Evolutionary conservation across 2,888 invertebrate genomes (phyloP).

Genomic region (Epinotia nisella): DNA sequence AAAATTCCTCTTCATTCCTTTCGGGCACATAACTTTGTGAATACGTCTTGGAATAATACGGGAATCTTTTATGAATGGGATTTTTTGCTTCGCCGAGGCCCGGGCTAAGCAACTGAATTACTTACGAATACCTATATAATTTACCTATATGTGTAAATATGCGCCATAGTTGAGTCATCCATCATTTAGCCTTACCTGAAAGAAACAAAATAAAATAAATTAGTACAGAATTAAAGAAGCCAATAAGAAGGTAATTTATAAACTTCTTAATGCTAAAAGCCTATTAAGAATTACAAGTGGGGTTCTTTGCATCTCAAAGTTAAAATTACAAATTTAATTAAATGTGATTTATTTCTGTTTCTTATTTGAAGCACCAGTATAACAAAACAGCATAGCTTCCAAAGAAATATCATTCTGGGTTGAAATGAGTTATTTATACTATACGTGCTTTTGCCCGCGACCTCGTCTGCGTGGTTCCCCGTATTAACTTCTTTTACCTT

Average conservation of each 20-base stretch:
- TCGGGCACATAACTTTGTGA: conserved; percentile 67
- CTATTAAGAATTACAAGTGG: conserved; percentile 38
- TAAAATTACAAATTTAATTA: conserved; percentile 36
- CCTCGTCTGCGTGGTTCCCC: no score
- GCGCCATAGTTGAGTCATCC: conserved; percentile 2
- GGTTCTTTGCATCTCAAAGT: conserved; percentile 31
- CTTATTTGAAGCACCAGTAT: background rate
- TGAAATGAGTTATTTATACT: background rate
- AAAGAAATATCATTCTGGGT: background rate
- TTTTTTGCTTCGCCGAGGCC: conserved; percentile 58
- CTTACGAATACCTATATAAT: conserved; percentile 25
- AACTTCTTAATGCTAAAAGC: conserved; percentile 38
- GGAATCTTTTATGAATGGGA: conserved; percentile 69
- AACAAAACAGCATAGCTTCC: background rate
- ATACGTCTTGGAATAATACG: conserved; percentile 66
- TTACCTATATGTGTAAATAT: background rate
- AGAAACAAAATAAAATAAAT: conserved; percentile 57
- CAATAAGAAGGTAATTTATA: conserved; percentile 40
- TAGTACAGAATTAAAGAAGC: conserved; percentile 29
- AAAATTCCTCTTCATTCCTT: conserved; percentile 66
- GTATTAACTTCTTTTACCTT: no score
- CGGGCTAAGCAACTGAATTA: conserved; percentile 50
- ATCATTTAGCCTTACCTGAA: conserved; percentile 64
- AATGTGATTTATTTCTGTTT: conserved; percentile 25
- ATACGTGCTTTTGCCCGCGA: no score